phyloP scores from a whole-genome alignment of 2,113 vertebrate genomes.

The Zosterops pallidus region DNA sequence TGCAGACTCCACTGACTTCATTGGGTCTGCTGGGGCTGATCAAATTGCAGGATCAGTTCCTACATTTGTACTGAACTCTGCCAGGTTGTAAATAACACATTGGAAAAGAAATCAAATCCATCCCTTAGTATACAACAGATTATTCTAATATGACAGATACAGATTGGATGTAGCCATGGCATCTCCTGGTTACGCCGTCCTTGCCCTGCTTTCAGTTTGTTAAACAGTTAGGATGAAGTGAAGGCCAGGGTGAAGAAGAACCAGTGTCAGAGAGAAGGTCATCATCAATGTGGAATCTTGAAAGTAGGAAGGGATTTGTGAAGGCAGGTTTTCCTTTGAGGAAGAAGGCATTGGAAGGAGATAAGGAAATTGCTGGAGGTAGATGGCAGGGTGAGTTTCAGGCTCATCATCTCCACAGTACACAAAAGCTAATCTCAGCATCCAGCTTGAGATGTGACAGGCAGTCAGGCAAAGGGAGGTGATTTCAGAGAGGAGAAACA shows the following conservation, averaged over 20 bases:
- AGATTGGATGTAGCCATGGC: not conserved
- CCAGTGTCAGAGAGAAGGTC: not conserved
- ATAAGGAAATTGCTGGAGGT: not conserved
- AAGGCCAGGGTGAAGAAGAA: not conserved
- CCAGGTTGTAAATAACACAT: slow-evolving; percentile 12
- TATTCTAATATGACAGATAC: not conserved
- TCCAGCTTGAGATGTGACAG: not conserved
- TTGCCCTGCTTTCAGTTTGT: not conserved
- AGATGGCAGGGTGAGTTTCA: not conserved
- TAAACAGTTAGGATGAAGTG: not conserved
- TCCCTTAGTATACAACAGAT: not conserved
- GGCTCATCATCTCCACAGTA: not conserved
- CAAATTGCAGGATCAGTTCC: slow-evolving; percentile 34
- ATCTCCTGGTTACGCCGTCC: not conserved
- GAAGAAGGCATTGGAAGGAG: not conserved
- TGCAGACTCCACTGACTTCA: not conserved
- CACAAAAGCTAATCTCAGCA: not conserved
- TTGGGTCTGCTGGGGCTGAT: not conserved
- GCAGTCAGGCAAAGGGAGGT: not conserved
- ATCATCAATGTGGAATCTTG: not conserved
- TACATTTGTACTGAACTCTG: not conserved
- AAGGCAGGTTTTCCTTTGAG: not conserved
- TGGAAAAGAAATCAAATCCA: not conserved
- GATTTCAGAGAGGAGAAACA: not conserved
- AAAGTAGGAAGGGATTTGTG: not conserved